Conservation (phyloP, 2,113 vertebrate species). For the Pollachius pollachius region DNA sequence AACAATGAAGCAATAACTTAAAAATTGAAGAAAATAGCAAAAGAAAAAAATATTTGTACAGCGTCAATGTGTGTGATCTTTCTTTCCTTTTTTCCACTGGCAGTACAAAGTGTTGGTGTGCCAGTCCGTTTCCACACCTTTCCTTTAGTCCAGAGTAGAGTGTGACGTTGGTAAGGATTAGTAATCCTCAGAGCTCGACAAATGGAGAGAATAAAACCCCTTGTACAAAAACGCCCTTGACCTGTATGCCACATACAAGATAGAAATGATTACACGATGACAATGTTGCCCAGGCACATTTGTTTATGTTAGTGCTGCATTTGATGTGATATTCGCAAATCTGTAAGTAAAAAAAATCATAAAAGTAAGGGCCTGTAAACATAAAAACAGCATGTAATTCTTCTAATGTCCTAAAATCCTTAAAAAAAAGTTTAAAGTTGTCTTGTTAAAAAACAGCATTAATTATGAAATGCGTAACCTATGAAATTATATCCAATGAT, state of each 20-base stretch:
- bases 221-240: conserved; percentile 35
- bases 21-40: conserved; percentile 24
- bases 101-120: conserved; percentile 27
- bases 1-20: conserved; percentile 15
- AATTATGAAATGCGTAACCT: conserved; percentile 14
- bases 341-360: conserved; percentile 16
- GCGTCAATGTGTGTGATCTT: conserved; percentile 7
- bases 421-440: conserved; percentile 10
- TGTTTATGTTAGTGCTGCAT: conserved; percentile 23
- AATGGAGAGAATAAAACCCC: conserved; percentile 41
- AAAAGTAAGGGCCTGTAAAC: conserved; percentile 23
- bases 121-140: conserved; percentile 29
- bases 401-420: neutral
- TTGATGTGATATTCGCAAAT: neutral
- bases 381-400: conserved; percentile 24
- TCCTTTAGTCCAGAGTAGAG: conserved; percentile 25
- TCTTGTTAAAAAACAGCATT: conserved; percentile 21
- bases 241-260: conserved; percentile 46
- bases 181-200: conserved; percentile 49
- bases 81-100: neutral
- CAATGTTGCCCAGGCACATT: conserved; percentile 63
- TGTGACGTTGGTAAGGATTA: conserved; percentile 41
- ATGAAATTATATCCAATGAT: conserved; percentile 38
- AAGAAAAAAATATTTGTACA: conserved; percentile 14
- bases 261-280: conserved; percentile 38